phyloP scores from a whole-genome alignment of 2,797 vertebrate genomes.

The Dromococcyx pavoninus region DNA sequence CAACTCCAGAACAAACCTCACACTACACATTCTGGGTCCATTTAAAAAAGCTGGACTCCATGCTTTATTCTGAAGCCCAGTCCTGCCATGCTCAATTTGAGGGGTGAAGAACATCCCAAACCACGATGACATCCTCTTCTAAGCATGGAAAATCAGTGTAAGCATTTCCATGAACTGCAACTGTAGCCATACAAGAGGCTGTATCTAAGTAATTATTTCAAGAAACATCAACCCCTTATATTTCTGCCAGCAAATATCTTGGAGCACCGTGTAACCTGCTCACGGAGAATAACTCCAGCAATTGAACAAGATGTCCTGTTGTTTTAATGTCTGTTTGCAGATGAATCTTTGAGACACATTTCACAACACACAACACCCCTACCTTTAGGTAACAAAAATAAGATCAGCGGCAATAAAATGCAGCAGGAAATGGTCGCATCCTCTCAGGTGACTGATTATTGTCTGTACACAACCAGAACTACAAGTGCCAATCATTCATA shows the following conservation, averaged over 20 bases:
- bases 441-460: background rate
- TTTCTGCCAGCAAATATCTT: background rate
- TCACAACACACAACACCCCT: background rate
- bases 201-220: background rate
- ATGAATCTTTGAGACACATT: background rate
- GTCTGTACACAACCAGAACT: accelerated
- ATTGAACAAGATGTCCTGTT: background rate
- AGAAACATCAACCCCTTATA: background rate
- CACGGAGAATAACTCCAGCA: background rate
- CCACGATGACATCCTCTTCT: background rate
- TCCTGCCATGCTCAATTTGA: background rate
- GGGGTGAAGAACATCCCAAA: background rate
- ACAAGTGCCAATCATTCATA: background rate
- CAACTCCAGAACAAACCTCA: background rate
- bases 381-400: background rate
- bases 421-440: background rate
- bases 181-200: background rate
- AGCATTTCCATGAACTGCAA: background rate
- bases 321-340: background rate
- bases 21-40: background rate
- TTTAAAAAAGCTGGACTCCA: background rate
- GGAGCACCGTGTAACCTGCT: background rate
- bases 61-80: background rate
- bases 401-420: background rate
- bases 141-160: background rate